Conservation (phyloP, 2,797 vertebrate species). For the Antennarius maculatus region DNA sequence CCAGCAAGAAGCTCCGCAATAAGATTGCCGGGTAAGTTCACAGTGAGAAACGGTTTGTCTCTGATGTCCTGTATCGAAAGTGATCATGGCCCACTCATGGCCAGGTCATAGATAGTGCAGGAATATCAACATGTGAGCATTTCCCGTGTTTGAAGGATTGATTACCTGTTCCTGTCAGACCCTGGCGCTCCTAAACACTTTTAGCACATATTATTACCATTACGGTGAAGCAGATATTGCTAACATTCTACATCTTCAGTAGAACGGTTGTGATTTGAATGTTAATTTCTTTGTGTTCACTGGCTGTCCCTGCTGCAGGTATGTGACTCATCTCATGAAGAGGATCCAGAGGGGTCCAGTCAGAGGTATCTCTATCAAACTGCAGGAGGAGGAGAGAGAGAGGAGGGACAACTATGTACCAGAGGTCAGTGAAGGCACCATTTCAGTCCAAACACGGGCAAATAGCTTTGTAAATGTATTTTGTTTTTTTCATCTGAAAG, state of each 20-base stretch:
- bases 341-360: constrained; percentile 95
- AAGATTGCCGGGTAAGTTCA: constrained; percentile 93
- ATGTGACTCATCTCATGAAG: constrained; percentile 98
- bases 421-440: constrained; percentile 81
- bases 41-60: too few species aligned
- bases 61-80: constrained; percentile 59
- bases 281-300: too few species aligned
- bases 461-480: background rate
- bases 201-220: too few species aligned
- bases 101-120: constrained; percentile 69
- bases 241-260: too few species aligned
- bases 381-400: constrained; percentile 97
- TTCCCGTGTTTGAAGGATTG: constrained; percentile 82
- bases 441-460: too few species aligned
- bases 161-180: constrained; percentile 71
- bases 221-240: too few species aligned
- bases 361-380: constrained; percentile 97
- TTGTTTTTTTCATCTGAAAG: too few species aligned
- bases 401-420: constrained; percentile 96
- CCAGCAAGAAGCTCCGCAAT: constrained; percentile 97
- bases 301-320: constrained; percentile 75
- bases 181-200: constrained; percentile 74
- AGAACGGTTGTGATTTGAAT: too few species aligned
- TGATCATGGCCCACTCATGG: constrained; percentile 31
- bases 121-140: constrained; percentile 63